Evolutionary conservation across 2,888 invertebrate genomes (phyloP), one percentile per base, ranked within the genome.

Genomic region (Notodonta ziczac): DNA sequence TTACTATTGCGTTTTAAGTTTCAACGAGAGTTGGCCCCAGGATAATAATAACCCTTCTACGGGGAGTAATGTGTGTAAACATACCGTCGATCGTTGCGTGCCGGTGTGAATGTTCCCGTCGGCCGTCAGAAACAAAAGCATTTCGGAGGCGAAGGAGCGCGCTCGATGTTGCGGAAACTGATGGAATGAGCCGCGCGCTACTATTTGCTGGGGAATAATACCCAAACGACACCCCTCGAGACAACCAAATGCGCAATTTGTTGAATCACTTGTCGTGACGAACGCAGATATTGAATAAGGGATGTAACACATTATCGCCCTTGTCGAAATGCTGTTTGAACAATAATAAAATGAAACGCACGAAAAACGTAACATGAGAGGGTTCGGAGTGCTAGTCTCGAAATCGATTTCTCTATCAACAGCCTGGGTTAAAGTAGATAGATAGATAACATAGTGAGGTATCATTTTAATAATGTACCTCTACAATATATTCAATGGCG

Each of bases 131-230:
- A 83, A 86, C 82, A 83, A 16, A 83, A 82, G 80, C 48, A 46
- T 40, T 14, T 13, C 44, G 52, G 63, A 73, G 63, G 74, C 78
- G 71, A 46, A 46, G 46, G 46, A 46, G 46, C 74, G 73, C 65
- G 76, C 76, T 82, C 80, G 83, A 86, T 87, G 86, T 85, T 76
- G 76, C 79, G 86, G 85, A 85, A 88, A 85, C 84, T 81, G 82
- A 85, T 83, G 83, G 83, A 86, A 81, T 73, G 78, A 79, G 77
- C 78, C 71, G 62, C 74, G 75, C 74, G 71, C 69, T 74, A 78
- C 77, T 80, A 78, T 84, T 82, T 82, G 78, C 80, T 79, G 74
- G 68, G 70, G 76, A 76, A 76, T 77, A 77, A 80, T 77, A 75
- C 76, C 61, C 69, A 73, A 70, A 76, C 77, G 70, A 67, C 71